Percentiles rank a stretch among this genome's conserved stretches.
Evolutionary conservation across 2,888 invertebrate species (phyloP).

Genomic region (Orchesella flavescens): DNA sequence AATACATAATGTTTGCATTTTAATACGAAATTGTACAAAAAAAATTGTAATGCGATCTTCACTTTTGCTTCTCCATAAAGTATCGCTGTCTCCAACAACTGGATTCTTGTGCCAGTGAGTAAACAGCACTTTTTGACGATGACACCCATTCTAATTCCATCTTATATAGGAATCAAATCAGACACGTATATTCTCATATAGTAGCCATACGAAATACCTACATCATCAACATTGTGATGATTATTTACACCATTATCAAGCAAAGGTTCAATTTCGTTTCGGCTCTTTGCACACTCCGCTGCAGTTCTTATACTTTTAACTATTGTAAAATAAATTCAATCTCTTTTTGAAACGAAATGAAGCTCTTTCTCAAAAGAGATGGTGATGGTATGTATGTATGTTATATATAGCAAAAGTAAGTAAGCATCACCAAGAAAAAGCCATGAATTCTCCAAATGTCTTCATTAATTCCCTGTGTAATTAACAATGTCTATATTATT

Average conservation of each 20-base stretch:
- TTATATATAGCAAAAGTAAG: too few species aligned
- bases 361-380: too few species aligned
- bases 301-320: too few species aligned
- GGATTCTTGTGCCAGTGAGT: too few species aligned
- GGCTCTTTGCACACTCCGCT: not conserved
- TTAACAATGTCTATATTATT: constrained; percentile 46
- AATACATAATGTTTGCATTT: constrained; percentile 40
- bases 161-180: too few species aligned
- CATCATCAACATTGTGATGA: constrained; percentile 6
- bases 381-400: too few species aligned
- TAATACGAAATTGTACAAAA: constrained; percentile 22
- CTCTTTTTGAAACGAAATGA: too few species aligned
- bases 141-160: too few species aligned
- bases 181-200: too few species aligned
- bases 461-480: constrained; percentile 64
- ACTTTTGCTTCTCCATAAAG: not conserved
- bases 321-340: too few species aligned
- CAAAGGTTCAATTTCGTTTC: not conserved
- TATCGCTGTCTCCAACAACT: not conserved
- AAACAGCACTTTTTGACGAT: too few species aligned
- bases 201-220: too few species aligned
- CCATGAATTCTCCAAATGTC: constrained; percentile 64
- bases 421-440: constrained; percentile 17
- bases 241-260: constrained; percentile 14
- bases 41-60: constrained; percentile 29